Evolutionary conservation across 2,888 invertebrate genomes (phyloP), one percentile per base, ranked within the genome.

Genomic region (Drosophila atroscutellata): DNA sequence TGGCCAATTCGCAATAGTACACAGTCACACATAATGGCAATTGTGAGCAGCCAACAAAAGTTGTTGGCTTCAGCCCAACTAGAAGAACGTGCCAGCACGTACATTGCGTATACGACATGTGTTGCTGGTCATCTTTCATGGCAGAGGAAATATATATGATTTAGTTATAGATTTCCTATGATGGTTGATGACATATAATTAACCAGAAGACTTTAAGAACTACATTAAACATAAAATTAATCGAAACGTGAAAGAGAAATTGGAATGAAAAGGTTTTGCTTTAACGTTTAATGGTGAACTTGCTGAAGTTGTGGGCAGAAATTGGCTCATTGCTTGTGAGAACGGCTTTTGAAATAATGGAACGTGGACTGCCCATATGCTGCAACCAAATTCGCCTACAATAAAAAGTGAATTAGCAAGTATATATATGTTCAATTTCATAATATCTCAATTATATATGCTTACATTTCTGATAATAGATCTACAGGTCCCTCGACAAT

Each of bases 381-480:
- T 77, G 77, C 7, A 85, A 47, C 85, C 85, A 85, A 28, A 67
- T 34, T 51, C 72, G 78, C 81, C 84, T 77, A 52, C 6, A 37
- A 11, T 24, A 15, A 1, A 15, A 20, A 13, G n/a, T 5, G 15
- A 26, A 36, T 36, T 3, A 37, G 28, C 7, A 37, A 11, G 0
- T 26, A 8, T 1, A 6, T 2, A 9, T 20, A 42, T 39, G n/a
- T 3, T 39, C 9, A 9, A 32, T 32, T 32, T 32, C 3, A 9
- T 32, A 30, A 11, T 20, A 3, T 7, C 1, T 45, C 7, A 45
- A 7, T 11, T 20, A 15, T 24, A 15, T 5, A 15, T 24, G 1
- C 83, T 67, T 34, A 91, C 95, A 96, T 95, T 91, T 94, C 93
- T 13, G 93, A 92, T 56, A 96, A 85, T 83, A 94, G 93, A 1